phyloP scores from a whole-genome alignment of 1,140 invertebrate species.

The Protaetia brevitarsis region DNA sequence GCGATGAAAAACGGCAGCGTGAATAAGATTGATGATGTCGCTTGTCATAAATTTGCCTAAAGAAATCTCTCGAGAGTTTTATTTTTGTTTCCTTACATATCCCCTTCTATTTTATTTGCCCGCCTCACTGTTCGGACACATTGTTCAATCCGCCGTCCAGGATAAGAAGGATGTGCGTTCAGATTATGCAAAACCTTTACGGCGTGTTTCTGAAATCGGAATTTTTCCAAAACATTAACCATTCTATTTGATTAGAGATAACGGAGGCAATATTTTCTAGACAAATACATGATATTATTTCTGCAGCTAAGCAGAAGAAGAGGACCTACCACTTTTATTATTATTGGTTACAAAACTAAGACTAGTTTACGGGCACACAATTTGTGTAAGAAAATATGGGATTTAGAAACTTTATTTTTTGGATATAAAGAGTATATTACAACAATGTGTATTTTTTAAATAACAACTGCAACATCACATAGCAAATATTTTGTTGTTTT shows the following conservation, averaged over 20 bases:
- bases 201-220: slow-evolving; percentile 15
- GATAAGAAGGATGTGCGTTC: slow-evolving; percentile 36
- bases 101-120: slow-evolving; percentile 35
- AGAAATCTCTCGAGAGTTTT: slow-evolving; percentile 35
- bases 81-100: slow-evolving; percentile 35
- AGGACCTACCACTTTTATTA: too few species aligned
- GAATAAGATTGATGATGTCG: slow-evolving; percentile 38
- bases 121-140: slow-evolving; percentile 34
- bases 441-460: too few species aligned
- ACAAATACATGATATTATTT: too few species aligned
- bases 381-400: too few species aligned
- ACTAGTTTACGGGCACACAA: too few species aligned
- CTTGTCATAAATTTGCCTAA: slow-evolving; percentile 43
- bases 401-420: too few species aligned
- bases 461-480: too few species aligned
- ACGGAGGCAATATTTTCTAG: not conserved
- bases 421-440: too few species aligned
- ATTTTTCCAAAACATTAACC: slow-evolving; percentile 22
- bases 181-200: slow-evolving; percentile 36
- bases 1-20: slow-evolving; percentile 26
- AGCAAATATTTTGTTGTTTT: too few species aligned
- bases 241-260: not conserved
- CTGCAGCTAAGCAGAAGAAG: too few species aligned
- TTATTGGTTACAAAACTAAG: too few species aligned
- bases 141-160: slow-evolving; percentile 31